phyloP scores from a whole-genome alignment of 64 coral and sea anemone genomes.

The Pocillopora damicornis region DNA sequence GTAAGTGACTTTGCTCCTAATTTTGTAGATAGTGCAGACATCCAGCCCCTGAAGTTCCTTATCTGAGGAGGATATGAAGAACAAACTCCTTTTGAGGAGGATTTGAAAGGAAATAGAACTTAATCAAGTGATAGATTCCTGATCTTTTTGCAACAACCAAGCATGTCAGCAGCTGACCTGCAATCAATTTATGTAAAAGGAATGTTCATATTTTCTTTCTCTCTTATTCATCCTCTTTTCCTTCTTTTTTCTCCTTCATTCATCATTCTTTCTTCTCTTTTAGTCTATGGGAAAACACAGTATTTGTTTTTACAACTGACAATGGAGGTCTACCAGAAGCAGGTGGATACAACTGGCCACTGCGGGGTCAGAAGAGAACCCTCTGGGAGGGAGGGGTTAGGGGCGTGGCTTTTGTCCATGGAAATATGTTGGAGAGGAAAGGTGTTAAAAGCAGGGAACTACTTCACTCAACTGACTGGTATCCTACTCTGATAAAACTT shows the following conservation, averaged over 20 bases:
- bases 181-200: too few species aligned
- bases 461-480: slow-evolving; percentile 67
- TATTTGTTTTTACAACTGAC: slow-evolving; percentile 50
- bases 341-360: slow-evolving; percentile 59
- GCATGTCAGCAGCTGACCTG: too few species aligned
- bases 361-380: slow-evolving; percentile 36
- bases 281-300: slow-evolving; percentile 57
- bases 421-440: slow-evolving; percentile 36
- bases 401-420: slow-evolving; percentile 58
- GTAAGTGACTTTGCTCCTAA: background rate
- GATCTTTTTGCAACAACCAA: too few species aligned
- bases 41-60: too few species aligned
- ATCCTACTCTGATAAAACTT: slow-evolving; percentile 50
- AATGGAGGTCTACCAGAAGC: slow-evolving; percentile 38
- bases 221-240: background rate
- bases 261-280: background rate
- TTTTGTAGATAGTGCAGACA: background rate
- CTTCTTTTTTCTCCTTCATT: background rate
- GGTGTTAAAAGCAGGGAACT: slow-evolving; percentile 31
- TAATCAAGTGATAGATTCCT: too few species aligned
- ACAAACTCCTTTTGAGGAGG: too few species aligned
- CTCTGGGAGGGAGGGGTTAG: slow-evolving; percentile 68
- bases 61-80: too few species aligned
- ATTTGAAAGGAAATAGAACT: too few species aligned
- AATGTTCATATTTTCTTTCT: too few species aligned